Evolutionary conservation across 2,113 vertebrate species (phyloP).

Genomic region (Promerops cafer): DNA sequence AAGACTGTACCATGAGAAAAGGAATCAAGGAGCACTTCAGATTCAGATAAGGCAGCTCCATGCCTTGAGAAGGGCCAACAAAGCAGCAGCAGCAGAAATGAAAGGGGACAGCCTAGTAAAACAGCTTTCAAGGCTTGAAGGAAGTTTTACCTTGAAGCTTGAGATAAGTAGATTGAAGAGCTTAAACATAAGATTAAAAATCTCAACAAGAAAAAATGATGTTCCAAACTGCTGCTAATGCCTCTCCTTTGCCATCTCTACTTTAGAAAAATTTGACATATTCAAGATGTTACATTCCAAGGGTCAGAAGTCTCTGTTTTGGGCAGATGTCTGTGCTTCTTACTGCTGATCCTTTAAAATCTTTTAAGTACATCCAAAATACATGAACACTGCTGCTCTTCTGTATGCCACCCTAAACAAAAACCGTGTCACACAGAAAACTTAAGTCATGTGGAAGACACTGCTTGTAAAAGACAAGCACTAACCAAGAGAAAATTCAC

Average conservation of each 20-base stretch:
- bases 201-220: neutral
- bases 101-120: neutral
- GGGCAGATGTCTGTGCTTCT: neutral
- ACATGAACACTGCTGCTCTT: neutral
- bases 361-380: neutral
- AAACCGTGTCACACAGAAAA: accelerated
- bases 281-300: neutral
- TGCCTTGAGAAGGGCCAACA: neutral
- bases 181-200: neutral
- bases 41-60: neutral
- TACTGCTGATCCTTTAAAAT: neutral
- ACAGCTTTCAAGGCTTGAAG: neutral
- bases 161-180: neutral
- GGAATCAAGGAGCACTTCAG: neutral
- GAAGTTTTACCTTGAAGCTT: neutral
- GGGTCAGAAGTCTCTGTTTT: neutral
- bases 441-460: neutral
- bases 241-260: neutral
- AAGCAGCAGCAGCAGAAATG: neutral
- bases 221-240: neutral
- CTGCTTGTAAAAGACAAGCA: neutral
- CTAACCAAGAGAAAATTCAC: neutral
- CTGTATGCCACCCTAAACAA: neutral
- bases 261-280: neutral
- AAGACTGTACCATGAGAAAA: neutral